phyloP scores from a whole-genome alignment of 35 echinoderm and acorn worm genomes.

The Stichopus chloronotus region DNA sequence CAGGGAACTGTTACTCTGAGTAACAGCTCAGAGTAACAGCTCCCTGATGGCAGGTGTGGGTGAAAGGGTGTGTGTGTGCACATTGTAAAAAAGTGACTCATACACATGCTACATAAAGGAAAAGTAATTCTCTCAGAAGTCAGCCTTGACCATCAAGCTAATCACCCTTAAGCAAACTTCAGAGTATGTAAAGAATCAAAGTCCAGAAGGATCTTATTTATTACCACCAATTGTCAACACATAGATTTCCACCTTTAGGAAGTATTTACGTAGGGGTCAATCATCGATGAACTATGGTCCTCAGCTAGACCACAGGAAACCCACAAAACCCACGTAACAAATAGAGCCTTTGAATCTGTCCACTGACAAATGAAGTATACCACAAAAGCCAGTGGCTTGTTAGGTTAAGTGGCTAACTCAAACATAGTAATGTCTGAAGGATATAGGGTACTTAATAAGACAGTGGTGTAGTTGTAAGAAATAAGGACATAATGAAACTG shows the following conservation, averaged over 20 bases:
- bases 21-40: no score
- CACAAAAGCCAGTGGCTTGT: background rate
- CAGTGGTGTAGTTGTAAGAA: no score
- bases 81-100: no score
- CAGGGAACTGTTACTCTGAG: no score
- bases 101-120: no score
- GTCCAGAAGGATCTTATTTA: background rate
- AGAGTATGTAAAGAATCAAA: background rate
- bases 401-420: background rate
- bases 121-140: background rate
- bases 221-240: background rate
- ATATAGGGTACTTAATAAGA: background rate
- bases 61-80: no score
- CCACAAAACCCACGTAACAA: constrained; percentile 29
- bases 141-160: background rate
- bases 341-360: background rate
- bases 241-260: background rate
- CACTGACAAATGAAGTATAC: background rate
- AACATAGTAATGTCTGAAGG: background rate
- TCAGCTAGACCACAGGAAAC: constrained; percentile 33
- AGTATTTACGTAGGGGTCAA: background rate
- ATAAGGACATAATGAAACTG: no score
- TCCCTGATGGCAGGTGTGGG: no score
- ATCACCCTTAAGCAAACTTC: background rate
- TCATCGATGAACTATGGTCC: background rate